Conservation (phyloP, 1,140 invertebrate genomes). For the Penaeus vannamei region DNA sequence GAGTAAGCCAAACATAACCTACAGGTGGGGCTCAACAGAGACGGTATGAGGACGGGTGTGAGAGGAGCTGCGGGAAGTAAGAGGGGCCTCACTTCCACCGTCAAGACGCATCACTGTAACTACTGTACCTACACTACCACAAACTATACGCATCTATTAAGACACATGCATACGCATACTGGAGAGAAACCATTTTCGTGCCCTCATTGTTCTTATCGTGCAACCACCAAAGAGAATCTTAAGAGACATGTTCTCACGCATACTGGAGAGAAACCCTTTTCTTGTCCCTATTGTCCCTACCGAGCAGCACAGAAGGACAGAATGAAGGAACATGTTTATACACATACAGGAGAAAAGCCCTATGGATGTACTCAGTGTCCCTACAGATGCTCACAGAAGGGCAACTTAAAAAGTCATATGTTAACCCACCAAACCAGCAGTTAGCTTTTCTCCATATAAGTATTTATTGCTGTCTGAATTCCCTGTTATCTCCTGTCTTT, state of each 20-base stretch:
- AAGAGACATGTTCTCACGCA: slow-evolving; percentile 57
- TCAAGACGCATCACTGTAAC: slow-evolving; percentile 62
- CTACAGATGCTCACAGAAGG: slow-evolving; percentile 56
- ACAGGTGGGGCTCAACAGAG: slow-evolving; percentile 61
- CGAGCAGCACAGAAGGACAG: slow-evolving; percentile 60
- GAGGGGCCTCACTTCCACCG: slow-evolving; percentile 42
- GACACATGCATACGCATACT: slow-evolving; percentile 57
- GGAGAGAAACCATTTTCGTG: slow-evolving; percentile 62
- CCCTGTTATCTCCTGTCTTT: no score
- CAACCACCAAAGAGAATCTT: slow-evolving; percentile 58
- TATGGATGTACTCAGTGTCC: slow-evolving; percentile 49
- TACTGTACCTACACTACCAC: slow-evolving; percentile 61
- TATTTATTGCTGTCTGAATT: no score
- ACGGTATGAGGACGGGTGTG: slow-evolving; percentile 54
- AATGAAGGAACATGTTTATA: slow-evolving; percentile 60
- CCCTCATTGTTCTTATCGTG: slow-evolving; percentile 48
- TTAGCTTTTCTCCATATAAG: not conserved
- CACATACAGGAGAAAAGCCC: slow-evolving; percentile 57
- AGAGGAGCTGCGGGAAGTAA: slow-evolving; percentile 51
- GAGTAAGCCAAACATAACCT: slow-evolving; percentile 61
- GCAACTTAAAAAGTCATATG: slow-evolving; percentile 58
- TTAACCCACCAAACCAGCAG: slow-evolving; percentile 43
- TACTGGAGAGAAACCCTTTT: slow-evolving; percentile 57
- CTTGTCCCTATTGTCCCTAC: slow-evolving; percentile 53
- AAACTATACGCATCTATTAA: slow-evolving; percentile 53